Base-by-base conservation (phyloP, 2,797 vertebrate species). In the Australoheros facetus region DNA sequence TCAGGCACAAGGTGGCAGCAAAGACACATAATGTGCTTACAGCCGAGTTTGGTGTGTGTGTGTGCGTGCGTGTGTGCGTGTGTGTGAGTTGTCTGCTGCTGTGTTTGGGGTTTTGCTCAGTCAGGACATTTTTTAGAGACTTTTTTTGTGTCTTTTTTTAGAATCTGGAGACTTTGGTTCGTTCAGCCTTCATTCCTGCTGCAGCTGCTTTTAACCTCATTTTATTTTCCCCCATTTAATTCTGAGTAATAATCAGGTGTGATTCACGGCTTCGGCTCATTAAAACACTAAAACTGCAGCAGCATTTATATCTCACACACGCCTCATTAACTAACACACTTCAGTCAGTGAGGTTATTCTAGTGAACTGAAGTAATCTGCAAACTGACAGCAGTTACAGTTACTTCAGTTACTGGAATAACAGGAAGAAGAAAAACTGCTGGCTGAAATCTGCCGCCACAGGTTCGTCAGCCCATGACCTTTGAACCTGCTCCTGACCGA, bases 1-100 rank as follows among this genome's bases (percentile, higher is more conserved):
- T 37, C n/a, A 2, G 14, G 75, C 88, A 87, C 79, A 64, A 0
- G 72, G 5, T 28, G 86, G 73, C 71, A 23, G 10, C 70, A 80
- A 37, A 82, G 66, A 9, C 13, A 3, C 37, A 23, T 0, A 4
- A 26, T 16, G 39, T 11, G 11, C 3, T 51, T 34, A 1, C 32
- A 14, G 28, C 12, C 13, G 0, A 26, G 4, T 30, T 11, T 5
- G 21, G 30, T 7, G 30, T 45, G 13, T 51, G 10, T 71, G 53
- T 37, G 51, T 21, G 3, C 34, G 13, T 11, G 26, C 4, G 39
- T 3, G 16, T 69, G 23, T 13, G 16, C 51, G 16, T 10, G 34
- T 37, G 34, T 10, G 34, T 9, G 32, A 7, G 34, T 23, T 23
- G 23, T 2, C 23, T 23, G 23, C 23, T 42, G 37, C 59, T 23